phyloP scores from a whole-genome alignment of 2,797 vertebrate genomes.

The Percopsis omiscomaycus region DNA sequence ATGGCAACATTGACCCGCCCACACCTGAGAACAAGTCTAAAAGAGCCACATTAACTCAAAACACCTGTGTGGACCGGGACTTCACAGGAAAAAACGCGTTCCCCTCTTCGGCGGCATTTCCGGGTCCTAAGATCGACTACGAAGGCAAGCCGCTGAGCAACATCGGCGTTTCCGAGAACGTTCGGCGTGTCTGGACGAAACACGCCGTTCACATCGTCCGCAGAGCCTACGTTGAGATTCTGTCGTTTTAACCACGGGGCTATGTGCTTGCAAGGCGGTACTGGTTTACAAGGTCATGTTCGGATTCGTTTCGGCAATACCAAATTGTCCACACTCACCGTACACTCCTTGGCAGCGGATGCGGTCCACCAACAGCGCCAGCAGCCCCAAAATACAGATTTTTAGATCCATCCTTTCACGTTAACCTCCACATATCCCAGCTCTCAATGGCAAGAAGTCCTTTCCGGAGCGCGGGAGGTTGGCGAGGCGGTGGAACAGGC shows the following conservation, averaged over 20 bases:
- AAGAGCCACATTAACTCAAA: no score
- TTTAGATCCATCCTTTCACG: constrained; percentile 92
- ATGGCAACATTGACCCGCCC: no score
- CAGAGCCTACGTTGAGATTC: constrained; percentile 13
- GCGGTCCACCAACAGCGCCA: constrained; percentile 85
- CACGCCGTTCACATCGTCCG: constrained; percentile 39
- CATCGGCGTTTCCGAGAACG: constrained; percentile 37
- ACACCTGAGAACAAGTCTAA: no score
- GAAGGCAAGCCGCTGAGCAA: constrained; percentile 50
- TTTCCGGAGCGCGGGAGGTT: constrained; percentile 64
- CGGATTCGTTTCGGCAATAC: constrained; percentile 16
- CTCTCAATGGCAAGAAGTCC: constrained; percentile 72
- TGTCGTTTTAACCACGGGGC: not conserved
- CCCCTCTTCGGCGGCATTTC: no score
- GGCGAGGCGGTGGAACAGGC: constrained; percentile 40
- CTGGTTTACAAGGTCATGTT: constrained; percentile 74
- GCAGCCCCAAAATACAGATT: constrained; percentile 85
- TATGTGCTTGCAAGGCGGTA: not conserved
- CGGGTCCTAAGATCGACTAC: constrained; percentile 36
- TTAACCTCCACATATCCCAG: constrained; percentile 91
- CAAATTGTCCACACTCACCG: constrained; percentile 79
- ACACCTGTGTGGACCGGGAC: no score
- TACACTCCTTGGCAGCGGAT: constrained; percentile 90
- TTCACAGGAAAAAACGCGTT: no score
- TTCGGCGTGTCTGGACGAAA: constrained; percentile 38